phyloP scores from a whole-genome alignment of 2,797 vertebrate genomes.

The Mormyrus proboscirostris region DNA sequence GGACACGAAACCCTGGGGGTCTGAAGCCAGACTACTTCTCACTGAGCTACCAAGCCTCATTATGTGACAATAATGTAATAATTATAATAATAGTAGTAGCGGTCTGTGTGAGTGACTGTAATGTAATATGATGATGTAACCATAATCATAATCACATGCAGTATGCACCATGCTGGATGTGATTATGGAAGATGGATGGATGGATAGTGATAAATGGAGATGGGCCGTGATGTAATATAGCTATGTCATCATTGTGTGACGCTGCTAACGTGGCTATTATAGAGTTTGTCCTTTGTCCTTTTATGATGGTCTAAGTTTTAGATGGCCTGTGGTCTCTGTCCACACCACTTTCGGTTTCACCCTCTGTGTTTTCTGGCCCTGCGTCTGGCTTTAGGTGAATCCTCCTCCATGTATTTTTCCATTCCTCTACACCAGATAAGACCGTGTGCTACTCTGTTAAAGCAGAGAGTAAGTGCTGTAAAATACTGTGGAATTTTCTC shows the following conservation, averaged over 20 bases:
- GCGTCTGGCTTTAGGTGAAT: background rate
- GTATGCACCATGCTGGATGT: background rate
- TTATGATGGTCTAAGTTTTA: background rate
- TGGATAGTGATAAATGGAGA: background rate
- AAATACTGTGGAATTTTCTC: slow-evolving; percentile 3
- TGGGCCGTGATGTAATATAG: background rate
- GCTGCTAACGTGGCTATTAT: background rate
- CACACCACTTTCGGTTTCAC: background rate
- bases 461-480: background rate
- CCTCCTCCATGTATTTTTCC: background rate
- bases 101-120: background rate
- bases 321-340: background rate
- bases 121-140: background rate
- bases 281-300: background rate
- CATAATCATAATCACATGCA: background rate
- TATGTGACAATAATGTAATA: background rate
- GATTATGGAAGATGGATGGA: background rate
- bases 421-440: background rate
- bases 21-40: background rate
- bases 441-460: background rate
- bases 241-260: background rate
- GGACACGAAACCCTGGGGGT: background rate
- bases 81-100: slow-evolving; percentile 6
- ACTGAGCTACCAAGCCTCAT: background rate
- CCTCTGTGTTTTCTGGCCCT: background rate